Evolutionary conservation across 2,113 vertebrate genomes (phyloP).

Genomic region (Cepphus grylle): DNA sequence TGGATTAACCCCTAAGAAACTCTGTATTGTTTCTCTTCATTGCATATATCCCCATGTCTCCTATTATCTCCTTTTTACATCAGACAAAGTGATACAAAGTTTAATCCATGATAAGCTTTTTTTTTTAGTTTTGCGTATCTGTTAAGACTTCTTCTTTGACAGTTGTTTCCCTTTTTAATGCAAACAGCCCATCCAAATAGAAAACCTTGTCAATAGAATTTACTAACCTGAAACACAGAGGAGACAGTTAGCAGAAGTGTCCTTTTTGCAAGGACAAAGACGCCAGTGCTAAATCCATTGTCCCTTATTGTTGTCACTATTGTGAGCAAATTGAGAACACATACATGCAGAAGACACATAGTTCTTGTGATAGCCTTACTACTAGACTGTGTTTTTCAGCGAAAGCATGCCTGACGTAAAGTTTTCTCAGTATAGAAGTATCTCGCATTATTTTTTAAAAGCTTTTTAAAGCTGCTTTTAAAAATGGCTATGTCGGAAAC

Average conservation of each 20-base stretch:
- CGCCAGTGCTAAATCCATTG: neutral
- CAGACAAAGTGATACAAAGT: slow-evolving; percentile 62
- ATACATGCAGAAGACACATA: neutral
- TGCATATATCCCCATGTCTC: slow-evolving; percentile 73
- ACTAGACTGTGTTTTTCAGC: neutral
- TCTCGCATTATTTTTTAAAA: neutral
- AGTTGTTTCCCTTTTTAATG: slow-evolving; percentile 64
- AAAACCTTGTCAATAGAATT: slow-evolving; percentile 65
- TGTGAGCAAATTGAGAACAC: neutral
- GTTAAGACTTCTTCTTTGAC: slow-evolving; percentile 58
- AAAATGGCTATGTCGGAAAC: neutral
- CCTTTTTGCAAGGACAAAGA: neutral
- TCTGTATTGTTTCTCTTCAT: slow-evolving; percentile 74
- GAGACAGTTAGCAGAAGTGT: neutral
- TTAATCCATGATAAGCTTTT: slow-evolving; percentile 69
- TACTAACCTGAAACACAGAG: slow-evolving; percentile 24
- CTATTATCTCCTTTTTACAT: slow-evolving; percentile 73
- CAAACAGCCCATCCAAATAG: slow-evolving; percentile 71
- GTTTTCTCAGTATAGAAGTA: neutral
- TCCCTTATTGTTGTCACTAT: neutral
- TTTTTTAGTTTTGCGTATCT: slow-evolving; percentile 39
- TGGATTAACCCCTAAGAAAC: slow-evolving; percentile 74
- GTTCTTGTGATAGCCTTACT: neutral
- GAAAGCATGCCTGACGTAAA: neutral
- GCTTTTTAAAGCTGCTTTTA: neutral